Evolutionary conservation across 2,888 invertebrate genomes (phyloP).

Genomic region (Hirtodrosophila confusa): DNA sequence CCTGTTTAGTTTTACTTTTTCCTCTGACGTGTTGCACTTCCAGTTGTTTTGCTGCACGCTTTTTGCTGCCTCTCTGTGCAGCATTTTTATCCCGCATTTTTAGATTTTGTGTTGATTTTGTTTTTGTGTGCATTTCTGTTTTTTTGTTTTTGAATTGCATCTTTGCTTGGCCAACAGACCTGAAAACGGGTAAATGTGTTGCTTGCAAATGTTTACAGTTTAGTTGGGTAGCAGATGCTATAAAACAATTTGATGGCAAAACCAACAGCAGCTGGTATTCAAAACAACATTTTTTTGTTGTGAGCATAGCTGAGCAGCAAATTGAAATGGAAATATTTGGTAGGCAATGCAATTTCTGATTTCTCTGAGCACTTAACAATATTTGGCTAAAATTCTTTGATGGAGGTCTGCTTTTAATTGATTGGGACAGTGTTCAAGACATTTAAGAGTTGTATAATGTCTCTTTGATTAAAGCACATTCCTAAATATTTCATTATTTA

Average conservation of each 20-base stretch:
- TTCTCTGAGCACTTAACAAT: slow-evolving; percentile 1
- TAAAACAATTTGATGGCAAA: slow-evolving; percentile 43
- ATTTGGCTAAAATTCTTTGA: not conserved
- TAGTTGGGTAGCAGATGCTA: slow-evolving; percentile 18
- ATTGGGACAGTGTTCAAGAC: slow-evolving; percentile 4
- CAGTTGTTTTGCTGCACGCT: slow-evolving; percentile 17
- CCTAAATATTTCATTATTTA: too few species aligned
- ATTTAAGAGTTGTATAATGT: not conserved
- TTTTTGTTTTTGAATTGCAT: slow-evolving; percentile 11
- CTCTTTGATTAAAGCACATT: too few species aligned
- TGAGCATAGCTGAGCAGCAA: not conserved
- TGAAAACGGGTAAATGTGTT: slow-evolving; percentile 25
- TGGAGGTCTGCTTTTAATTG: slow-evolving; percentile 13
- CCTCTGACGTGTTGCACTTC: slow-evolving; percentile 8
- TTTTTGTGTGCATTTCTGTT: slow-evolving; percentile 1
- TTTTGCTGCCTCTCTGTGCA: slow-evolving; percentile 12
- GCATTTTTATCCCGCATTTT: slow-evolving; percentile 15
- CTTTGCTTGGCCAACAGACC: slow-evolving; percentile 28
- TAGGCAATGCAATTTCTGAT: slow-evolving; percentile 11
- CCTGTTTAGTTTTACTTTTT: slow-evolving; percentile 18
- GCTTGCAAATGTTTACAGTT: slow-evolving; percentile 42
- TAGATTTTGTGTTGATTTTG: not conserved
- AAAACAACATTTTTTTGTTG: not conserved
- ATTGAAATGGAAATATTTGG: slow-evolving; percentile 16
- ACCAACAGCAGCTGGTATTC: slow-evolving; percentile 28